These are phyloP conservation scores for Tipula vernalis DNA, from an alignment of 2,888 invertebrate species.

Conservation along the genomic window DNA sequence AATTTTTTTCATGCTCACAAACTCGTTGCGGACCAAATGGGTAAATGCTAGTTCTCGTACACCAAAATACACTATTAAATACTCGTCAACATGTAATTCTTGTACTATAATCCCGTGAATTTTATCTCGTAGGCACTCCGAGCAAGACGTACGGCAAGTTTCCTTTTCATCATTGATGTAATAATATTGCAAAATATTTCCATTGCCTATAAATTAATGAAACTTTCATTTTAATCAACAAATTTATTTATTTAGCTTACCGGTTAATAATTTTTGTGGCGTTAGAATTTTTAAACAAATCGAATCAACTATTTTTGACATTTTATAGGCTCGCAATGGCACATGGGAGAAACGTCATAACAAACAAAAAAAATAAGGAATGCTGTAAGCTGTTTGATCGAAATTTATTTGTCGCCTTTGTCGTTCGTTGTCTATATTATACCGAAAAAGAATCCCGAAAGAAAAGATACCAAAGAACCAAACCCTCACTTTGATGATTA, in stretches of 20 bases:
- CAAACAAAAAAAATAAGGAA: background rate
- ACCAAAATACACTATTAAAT: conserved; percentile 41
- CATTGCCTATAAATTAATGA: conserved; percentile 18
- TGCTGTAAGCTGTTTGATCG: background rate
- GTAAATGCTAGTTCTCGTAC: conserved; percentile 35
- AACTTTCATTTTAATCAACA: background rate
- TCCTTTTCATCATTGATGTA: background rate
- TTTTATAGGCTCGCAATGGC: background rate
- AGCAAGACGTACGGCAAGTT: background rate
- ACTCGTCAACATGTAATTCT: conserved; percentile 17
- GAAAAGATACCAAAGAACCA: no score
- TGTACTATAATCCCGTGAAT: conserved; percentile 42
- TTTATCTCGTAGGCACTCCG: conserved; percentile 26
- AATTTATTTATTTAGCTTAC: background rate
- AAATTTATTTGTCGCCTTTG: background rate
- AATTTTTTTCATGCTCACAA: background rate
- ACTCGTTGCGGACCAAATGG: background rate
- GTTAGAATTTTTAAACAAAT: background rate
- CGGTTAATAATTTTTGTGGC: background rate
- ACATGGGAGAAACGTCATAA: background rate
- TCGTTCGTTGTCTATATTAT: no score
- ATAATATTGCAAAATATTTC: conserved; percentile 19
- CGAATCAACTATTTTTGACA: background rate
- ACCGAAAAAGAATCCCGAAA: no score
- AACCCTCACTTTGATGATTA: no score